Evolutionary conservation across 2,797 vertebrate genomes (phyloP).

Genomic region (Syngnathus rostellatus): DNA sequence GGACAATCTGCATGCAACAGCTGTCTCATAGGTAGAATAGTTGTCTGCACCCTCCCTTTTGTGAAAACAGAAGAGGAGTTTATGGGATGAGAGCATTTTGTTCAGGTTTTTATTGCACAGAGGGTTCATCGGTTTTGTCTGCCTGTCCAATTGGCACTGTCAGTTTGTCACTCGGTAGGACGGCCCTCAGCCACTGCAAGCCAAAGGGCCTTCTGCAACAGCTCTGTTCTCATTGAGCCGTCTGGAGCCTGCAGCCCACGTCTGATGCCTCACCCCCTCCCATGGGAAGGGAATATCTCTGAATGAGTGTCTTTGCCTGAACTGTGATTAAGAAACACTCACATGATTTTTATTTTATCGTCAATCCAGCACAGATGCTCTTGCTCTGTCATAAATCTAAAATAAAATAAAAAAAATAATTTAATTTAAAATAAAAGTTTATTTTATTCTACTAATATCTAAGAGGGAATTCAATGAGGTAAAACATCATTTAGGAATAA

Average conservation of each 20-base stretch:
- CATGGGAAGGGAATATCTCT: background rate
- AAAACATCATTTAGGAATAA: background rate
- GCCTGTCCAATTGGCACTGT: slow-evolving; percentile 61
- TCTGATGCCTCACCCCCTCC: slow-evolving; percentile 46
- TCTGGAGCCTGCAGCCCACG: slow-evolving; percentile 77
- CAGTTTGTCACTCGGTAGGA: slow-evolving; percentile 45
- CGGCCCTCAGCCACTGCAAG: slow-evolving; percentile 59
- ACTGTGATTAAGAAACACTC: background rate
- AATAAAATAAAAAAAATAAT: background rate
- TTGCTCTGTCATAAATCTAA: background rate
- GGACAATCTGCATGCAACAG: slow-evolving; percentile 60
- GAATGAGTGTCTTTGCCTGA: background rate
- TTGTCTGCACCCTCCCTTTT: background rate
- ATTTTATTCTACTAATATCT: background rate
- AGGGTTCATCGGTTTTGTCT: slow-evolving; percentile 50
- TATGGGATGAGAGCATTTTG: slow-evolving; percentile 2
- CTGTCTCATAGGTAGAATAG: slow-evolving; percentile 63
- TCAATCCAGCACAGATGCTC: no score
- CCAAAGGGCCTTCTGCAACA: slow-evolving; percentile 68
- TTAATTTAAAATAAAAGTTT: no score
- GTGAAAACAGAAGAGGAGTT: background rate
- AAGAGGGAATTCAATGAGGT: background rate
- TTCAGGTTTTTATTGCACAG: slow-evolving; percentile 68
- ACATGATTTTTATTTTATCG: no score
- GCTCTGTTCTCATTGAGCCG: slow-evolving; percentile 65